phyloP scores from a whole-genome alignment of 2,797 vertebrate genomes.

The Peromyscus aztecus region DNA sequence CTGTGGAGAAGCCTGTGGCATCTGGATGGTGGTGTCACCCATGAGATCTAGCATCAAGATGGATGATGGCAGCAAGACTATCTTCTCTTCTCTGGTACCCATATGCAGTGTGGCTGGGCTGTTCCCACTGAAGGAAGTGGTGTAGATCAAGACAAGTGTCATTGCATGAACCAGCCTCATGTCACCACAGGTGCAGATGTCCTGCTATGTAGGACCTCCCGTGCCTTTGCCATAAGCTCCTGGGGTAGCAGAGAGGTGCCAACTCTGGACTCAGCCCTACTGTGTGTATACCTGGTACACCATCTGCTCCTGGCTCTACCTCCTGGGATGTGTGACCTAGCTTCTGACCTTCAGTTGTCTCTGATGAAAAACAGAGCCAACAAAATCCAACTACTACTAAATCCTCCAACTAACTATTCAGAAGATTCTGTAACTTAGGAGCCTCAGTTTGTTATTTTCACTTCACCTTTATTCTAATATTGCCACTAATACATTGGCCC shows the following conservation, averaged over 20 bases:
- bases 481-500: not conserved
- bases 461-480: not conserved
- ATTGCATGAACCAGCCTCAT: not conserved
- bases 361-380: not conserved
- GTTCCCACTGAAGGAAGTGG: not conserved
- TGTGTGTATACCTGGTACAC: not conserved
- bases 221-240: not conserved
- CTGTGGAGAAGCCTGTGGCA: not conserved
- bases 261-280: not conserved
- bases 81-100: not conserved
- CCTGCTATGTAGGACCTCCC: not conserved
- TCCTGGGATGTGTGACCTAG: not conserved
- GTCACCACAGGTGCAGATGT: not conserved
- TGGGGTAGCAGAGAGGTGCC: not conserved
- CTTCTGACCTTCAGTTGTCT: not conserved
- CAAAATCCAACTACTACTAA: conserved; percentile 16
- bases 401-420: conserved; percentile 12
- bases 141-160: not conserved
- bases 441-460: not conserved
- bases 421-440: not conserved
- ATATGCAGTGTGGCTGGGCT: not conserved
- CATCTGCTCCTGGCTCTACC: not conserved
- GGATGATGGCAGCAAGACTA: not conserved
- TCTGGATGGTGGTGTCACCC: not conserved
- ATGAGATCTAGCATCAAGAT: not conserved